Evolutionary conservation across 2,888 invertebrate species (phyloP).

Genomic region (Hydropsyche betteni): DNA sequence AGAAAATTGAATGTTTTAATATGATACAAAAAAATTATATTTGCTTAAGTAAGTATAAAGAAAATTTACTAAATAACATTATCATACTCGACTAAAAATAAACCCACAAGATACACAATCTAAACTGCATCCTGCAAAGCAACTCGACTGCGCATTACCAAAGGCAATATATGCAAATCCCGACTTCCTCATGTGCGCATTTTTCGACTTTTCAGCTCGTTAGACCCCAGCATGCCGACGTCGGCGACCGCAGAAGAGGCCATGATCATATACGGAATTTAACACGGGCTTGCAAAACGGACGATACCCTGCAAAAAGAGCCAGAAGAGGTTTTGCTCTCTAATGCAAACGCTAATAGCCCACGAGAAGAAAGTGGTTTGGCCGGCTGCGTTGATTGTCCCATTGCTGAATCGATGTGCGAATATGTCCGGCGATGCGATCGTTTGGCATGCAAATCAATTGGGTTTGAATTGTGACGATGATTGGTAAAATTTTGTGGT

Average conservation of each 20-base stretch:
- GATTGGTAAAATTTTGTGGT: too few species aligned
- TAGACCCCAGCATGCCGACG: slow-evolving; percentile 2
- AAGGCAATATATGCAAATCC: too few species aligned
- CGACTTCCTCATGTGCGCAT: background rate
- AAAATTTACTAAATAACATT: too few species aligned
- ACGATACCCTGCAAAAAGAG: background rate
- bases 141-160: too few species aligned
- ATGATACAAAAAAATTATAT: too few species aligned
- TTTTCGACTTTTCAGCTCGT: slow-evolving; percentile 11
- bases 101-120: too few species aligned
- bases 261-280: too few species aligned
- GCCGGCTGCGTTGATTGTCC: background rate
- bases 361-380: slow-evolving; percentile 22
- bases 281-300: background rate
- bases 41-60: too few species aligned
- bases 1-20: too few species aligned
- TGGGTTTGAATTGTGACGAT: too few species aligned
- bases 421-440: background rate
- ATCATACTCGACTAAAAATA: too few species aligned
- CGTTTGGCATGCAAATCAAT: background rate
- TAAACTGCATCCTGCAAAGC: too few species aligned
- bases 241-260: background rate
- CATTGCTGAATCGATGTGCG: background rate
- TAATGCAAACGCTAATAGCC: slow-evolving; percentile 16
- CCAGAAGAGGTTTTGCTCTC: slow-evolving; percentile 15